phyloP scores from a whole-genome alignment of 2,888 invertebrate genomes.

The Beris chalybata region DNA sequence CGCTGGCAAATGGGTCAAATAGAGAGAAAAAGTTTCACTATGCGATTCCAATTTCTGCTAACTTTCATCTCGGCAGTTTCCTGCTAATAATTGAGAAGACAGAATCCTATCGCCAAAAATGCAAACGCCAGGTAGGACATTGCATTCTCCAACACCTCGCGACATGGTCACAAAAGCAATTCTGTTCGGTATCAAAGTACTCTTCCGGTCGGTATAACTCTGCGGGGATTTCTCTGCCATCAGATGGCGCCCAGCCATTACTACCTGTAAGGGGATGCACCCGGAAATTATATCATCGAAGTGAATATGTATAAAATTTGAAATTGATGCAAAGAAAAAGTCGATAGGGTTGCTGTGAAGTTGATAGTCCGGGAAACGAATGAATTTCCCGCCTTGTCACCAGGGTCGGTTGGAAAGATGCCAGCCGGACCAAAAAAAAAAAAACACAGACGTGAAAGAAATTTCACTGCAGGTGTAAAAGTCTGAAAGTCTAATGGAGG shows the following conservation, averaged over 20 bases:
- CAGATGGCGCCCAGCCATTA: too few species aligned
- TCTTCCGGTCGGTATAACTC: neutral
- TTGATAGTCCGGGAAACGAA: constrained; percentile 13
- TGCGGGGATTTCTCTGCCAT: too few species aligned
- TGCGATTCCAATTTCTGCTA: too few species aligned
- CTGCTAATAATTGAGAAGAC: too few species aligned
- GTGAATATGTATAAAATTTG: constrained; percentile 39
- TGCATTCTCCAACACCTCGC: neutral
- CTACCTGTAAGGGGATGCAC: constrained; percentile 19
- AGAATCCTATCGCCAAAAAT: too few species aligned
- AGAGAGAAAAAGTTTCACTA: too few species aligned
- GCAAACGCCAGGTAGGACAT: neutral
- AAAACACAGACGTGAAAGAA: too few species aligned
- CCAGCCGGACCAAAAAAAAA: neutral
- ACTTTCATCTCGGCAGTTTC: too few species aligned
- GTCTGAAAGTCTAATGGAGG: neutral
- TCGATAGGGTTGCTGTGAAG: constrained; percentile 20
- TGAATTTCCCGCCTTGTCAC: constrained; percentile 14
- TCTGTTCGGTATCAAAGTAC: neutral
- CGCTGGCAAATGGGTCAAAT: too few species aligned
- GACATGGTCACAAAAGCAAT: neutral
- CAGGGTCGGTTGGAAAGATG: constrained; percentile 14
- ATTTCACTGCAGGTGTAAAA: too few species aligned
- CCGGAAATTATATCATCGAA: constrained; percentile 37
- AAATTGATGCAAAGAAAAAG: constrained; percentile 33